These are phyloP conservation scores for Tragopan temminckii DNA, from an alignment of 2,797 vertebrate species.

Conservation along the genomic window DNA sequence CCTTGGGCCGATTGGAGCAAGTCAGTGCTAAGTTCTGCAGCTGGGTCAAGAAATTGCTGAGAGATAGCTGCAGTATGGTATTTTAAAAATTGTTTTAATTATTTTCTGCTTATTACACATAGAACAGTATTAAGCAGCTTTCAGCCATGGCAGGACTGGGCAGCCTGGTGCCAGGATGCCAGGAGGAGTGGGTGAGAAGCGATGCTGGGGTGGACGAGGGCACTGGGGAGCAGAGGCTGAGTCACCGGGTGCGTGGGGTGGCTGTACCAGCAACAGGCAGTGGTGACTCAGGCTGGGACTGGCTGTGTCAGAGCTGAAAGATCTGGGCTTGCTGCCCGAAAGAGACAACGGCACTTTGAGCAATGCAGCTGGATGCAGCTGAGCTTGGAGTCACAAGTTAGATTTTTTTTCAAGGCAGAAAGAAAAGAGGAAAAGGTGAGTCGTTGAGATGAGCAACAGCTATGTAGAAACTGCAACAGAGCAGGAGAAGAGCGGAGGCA, in stretches of 20 bases:
- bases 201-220: not conserved
- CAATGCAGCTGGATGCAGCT: not conserved
- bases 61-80: not conserved
- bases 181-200: not conserved
- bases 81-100: not conserved
- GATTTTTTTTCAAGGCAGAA: not conserved
- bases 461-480: not conserved
- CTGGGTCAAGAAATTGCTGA: not conserved
- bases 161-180: not conserved
- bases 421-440: not conserved
- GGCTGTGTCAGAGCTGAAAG: slow-evolving; percentile 16
- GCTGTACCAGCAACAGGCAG: slow-evolving; percentile 32
- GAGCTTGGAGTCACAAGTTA: slow-evolving; percentile 35
- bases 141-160: not conserved
- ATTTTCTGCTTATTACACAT: not conserved
- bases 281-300: slow-evolving; percentile 38
- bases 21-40: not conserved
- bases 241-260: not conserved
- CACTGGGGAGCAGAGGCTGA: not conserved
- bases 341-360: slow-evolving; percentile 28
- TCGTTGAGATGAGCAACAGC: not conserved
- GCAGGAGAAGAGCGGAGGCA: not conserved
- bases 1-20: not conserved
- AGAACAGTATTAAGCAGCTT: not conserved
- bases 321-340: not conserved